Evolutionary conservation across 1,140 invertebrate genomes (phyloP), one percentile per base, ranked within the genome.

Genomic region (Chymomyza costata): DNA sequence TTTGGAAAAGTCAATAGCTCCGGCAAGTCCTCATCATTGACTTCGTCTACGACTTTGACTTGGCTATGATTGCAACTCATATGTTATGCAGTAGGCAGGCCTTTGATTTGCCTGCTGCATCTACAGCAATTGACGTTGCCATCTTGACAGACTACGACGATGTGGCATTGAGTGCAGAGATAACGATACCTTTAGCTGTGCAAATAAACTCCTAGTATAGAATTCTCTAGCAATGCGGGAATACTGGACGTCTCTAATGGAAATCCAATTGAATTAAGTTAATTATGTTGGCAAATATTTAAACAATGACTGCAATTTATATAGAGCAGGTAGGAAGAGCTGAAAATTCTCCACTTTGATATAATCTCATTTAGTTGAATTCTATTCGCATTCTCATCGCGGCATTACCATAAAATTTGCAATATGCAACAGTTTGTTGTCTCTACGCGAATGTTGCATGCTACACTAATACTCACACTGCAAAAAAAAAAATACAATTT

Each of bases 191-290:
- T 66, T 71, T 59, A 44, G 55, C 64, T 65, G 43, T 30, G 69
- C 60, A 83, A 83, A 83, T 64, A 82, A n/a, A n/a, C n/a, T n/a
- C n/a, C n/a, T n/a, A n/a, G n/a, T n/a, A n/a, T n/a, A n/a, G n/a
- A n/a, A n/a, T n/a, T n/a, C n/a, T n/a, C n/a, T n/a, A n/a, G n/a
- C 25, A 28, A 10, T 10, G 10, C n/a, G n/a, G n/a, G n/a, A n/a
- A n/a, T n/a, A n/a, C n/a, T n/a, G 25, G 5, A 47, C 47, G 54
- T 21, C 63, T 54, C 65, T 82, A 69, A 80, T 83, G 80, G 68
- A 83, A 81, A 83, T 68, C 74, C 64, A 83, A 83, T 83, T 83
- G 73, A 83, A 83, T 83, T 83, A 83, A 83, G 81, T 83, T 83
- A 83, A 83, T 83, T 81, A 83, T 81, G 81, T 81, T 64, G 66